Evolutionary conservation across 2,797 vertebrate genomes (phyloP).

Genomic region (Parauchenoglanis ngamensis): DNA sequence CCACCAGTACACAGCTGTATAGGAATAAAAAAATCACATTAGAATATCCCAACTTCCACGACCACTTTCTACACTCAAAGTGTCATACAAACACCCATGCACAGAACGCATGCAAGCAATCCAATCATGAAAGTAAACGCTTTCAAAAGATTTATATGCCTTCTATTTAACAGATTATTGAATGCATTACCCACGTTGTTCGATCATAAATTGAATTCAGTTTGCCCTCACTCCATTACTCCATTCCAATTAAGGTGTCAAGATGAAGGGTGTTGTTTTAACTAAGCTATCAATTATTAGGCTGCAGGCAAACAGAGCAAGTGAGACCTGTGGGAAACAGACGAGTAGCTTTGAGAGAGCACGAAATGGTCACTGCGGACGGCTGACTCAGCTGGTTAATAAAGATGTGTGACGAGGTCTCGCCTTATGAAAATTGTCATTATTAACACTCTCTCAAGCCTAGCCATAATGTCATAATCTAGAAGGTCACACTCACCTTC

Average conservation of each 20-base stretch:
- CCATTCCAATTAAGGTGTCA: slow-evolving; percentile 26
- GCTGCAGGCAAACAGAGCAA: slow-evolving; percentile 7
- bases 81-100: not conserved
- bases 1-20: not conserved
- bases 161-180: not conserved
- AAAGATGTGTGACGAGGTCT: slow-evolving; percentile 27
- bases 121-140: not conserved
- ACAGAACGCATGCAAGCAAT: not conserved
- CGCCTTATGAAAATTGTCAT: slow-evolving; percentile 44
- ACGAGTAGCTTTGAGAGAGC: not conserved
- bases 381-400: slow-evolving; percentile 35
- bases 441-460: slow-evolving; percentile 36
- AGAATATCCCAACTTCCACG: not conserved
- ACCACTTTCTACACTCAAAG: not conserved
- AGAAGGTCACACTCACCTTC: slow-evolving; percentile 82
- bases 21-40: not conserved
- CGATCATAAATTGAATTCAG: slow-evolving; percentile 13
- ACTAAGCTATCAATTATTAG: slow-evolving; percentile 11
- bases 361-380: not conserved
- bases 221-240: slow-evolving; percentile 6
- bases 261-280: slow-evolving; percentile 20
- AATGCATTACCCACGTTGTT: slow-evolving; percentile 1
- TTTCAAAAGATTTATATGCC: not conserved
- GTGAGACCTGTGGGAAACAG: slow-evolving; percentile 8
- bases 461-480: slow-evolving; percentile 34